Percentiles rank a stretch among this genome's conserved stretches.
Evolutionary conservation across 2,113 vertebrate genomes (phyloP).

Genomic region (Salminus brasiliensis): DNA sequence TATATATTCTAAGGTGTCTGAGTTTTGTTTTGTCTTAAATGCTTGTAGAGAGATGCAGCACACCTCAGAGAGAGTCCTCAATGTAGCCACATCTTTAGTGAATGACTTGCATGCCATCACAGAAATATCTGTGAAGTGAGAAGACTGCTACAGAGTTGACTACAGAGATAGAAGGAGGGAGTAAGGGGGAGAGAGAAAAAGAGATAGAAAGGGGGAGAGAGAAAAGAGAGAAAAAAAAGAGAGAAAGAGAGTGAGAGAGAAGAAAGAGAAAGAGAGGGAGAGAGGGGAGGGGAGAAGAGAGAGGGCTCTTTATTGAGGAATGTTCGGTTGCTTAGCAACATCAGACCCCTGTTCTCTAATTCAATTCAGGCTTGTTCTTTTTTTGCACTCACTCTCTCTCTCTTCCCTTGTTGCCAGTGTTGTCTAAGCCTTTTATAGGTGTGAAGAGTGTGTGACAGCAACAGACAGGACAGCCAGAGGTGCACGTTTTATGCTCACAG

Average conservation of each 20-base stretch:
- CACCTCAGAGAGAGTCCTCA: background rate
- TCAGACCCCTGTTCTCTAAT: slow-evolving; percentile 56
- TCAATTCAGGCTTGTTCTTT: slow-evolving; percentile 57
- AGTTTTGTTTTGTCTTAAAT: background rate
- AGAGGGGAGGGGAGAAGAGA: slow-evolving; percentile 14
- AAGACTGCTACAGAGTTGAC: slow-evolving; percentile 30
- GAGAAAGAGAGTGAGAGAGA: slow-evolving; percentile 16
- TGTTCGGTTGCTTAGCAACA: slow-evolving; percentile 64
- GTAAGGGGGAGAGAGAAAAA: slow-evolving; percentile 16
- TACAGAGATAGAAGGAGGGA: slow-evolving; percentile 3
- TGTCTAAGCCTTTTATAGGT: slow-evolving; percentile 50
- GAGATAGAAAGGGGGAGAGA: background rate
- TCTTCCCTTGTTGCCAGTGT: slow-evolving; percentile 12
- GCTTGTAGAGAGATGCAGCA: background rate
- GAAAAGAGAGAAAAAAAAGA: slow-evolving; percentile 11
- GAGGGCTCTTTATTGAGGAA: slow-evolving; percentile 51
- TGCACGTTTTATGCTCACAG: slow-evolving; percentile 18
- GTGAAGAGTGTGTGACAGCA: slow-evolving; percentile 47
- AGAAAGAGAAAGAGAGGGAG: slow-evolving; percentile 5
- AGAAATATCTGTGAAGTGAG: slow-evolving; percentile 38
- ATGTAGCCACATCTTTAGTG: slow-evolving; percentile 1
- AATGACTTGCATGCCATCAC: background rate
- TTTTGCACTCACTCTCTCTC: slow-evolving; percentile 2
- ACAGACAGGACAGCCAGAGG: slow-evolving; percentile 25
- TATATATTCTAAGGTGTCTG: too few relatives aligned